Evolutionary conservation across 2,113 vertebrate genomes (phyloP).

Genomic region (Pachycephala philippinensis): DNA sequence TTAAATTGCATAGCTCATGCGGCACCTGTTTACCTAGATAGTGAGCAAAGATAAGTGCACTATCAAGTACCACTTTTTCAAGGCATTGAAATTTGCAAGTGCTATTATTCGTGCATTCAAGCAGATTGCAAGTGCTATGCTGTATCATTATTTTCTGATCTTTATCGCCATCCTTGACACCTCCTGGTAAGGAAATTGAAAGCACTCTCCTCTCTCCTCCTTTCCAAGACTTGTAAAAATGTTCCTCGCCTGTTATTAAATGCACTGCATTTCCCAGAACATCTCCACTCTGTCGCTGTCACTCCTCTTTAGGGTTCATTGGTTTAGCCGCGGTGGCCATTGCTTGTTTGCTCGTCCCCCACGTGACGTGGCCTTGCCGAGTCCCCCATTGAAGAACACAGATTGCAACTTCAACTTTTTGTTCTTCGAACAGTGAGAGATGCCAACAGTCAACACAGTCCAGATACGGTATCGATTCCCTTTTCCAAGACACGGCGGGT

Average conservation of each 20-base stretch:
- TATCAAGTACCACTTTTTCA: conserved; percentile 86
- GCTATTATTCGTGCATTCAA: conserved; percentile 89
- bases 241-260: not conserved
- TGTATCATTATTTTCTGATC: conserved; percentile 72
- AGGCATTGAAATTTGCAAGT: conserved; percentile 94
- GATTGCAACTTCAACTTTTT: conserved; percentile 23
- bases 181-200: conserved; percentile 62
- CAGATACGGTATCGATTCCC: conserved; percentile 14
- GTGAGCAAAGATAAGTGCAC: conserved; percentile 73
- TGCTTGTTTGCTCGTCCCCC: not conserved
- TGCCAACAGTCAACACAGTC: conserved; percentile 43
- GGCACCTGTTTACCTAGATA: conserved; percentile 87
- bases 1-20: conserved; percentile 99
- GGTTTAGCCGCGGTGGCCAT: not conserved
- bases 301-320: conserved; percentile 51
- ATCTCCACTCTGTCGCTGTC: conserved; percentile 7
- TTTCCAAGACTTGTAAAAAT: conserved; percentile 46
- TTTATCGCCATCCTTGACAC: conserved; percentile 67
- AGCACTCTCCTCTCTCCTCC: conserved; percentile 34
- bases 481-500: conserved; percentile 19
- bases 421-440: conserved; percentile 30
- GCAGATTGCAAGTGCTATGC: conserved; percentile 86
- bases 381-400: conserved; percentile 34
- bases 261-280: conserved; percentile 13
- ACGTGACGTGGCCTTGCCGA: not conserved